These are phyloP conservation scores for Macquaria australasica DNA, from an alignment of 2,113 vertebrate genomes.

Conservation along the genomic window DNA sequence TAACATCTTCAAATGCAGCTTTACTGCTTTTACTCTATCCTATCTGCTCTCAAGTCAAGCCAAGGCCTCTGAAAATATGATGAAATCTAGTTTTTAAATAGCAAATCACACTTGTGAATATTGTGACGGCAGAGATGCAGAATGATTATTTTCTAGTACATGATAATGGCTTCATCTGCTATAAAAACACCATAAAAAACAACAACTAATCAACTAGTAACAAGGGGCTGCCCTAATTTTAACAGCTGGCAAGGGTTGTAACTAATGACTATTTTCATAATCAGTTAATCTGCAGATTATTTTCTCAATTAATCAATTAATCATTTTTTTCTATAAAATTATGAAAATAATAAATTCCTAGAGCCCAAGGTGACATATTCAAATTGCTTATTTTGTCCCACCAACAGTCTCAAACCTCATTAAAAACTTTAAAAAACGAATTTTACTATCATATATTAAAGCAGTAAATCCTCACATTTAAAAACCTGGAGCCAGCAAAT, in stretches of 20 bases:
- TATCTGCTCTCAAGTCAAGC: background rate
- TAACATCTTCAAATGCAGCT: background rate
- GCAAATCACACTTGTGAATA: background rate
- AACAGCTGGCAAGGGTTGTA: background rate
- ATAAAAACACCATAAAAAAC: slow-evolving; percentile 4
- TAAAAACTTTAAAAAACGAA: background rate
- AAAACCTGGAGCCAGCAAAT: background rate
- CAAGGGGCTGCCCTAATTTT: background rate
- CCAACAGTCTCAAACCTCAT: background rate
- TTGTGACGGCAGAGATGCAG: background rate
- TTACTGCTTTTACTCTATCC: background rate
- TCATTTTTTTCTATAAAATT: background rate
- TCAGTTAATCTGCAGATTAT: background rate
- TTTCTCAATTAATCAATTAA: background rate
- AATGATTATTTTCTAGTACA: background rate
- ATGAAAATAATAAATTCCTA: background rate
- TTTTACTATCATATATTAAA: background rate
- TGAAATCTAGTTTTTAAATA: background rate
- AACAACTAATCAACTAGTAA: background rate
- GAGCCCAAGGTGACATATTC: no score
- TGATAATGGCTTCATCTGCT: background rate
- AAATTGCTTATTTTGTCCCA: background rate
- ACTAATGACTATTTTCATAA: background rate
- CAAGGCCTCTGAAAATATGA: background rate
- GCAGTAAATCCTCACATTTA: background rate